Percentiles rank a stretch among this genome's conserved stretches.
Conservation (phyloP, 2,113 vertebrate genomes). For the Salvelinus namaycush region DNA sequence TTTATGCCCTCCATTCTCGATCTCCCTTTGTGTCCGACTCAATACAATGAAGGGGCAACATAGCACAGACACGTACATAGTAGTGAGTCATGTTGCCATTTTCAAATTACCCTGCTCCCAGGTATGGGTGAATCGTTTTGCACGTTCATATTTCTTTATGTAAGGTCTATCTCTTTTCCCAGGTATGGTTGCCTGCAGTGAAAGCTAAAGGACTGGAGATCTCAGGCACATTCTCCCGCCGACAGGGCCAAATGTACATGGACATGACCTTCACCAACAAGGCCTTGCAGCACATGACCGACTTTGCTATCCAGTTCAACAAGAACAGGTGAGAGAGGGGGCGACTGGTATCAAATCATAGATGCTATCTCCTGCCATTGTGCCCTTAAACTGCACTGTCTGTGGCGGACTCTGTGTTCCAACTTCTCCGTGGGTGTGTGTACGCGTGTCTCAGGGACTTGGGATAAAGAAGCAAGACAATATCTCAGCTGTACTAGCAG, state of each 20-base stretch:
- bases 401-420: too few relatives aligned
- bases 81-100: neutral
- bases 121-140: neutral
- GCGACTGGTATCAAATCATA: neutral
- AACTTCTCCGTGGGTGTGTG: too few relatives aligned
- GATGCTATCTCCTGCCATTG: too few relatives aligned
- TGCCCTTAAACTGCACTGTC: too few relatives aligned
- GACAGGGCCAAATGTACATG: conserved; percentile 98
- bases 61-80: neutral
- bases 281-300: conserved; percentile 97
- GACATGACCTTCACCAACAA: conserved; percentile 98
- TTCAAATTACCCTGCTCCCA: neutral
- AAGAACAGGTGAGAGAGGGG: conserved; percentile 89
- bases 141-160: neutral
- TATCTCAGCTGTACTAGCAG: too few relatives aligned
- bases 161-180: conserved; percentile 30
- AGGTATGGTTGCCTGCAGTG: conserved; percentile 97
- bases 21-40: neutral
- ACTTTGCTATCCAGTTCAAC: conserved; percentile 98
- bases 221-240: conserved; percentile 92
- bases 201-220: conserved; percentile 98
- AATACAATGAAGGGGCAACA: neutral
- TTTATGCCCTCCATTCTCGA: neutral
- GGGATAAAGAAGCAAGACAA: too few relatives aligned
- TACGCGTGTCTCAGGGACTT: neutral